These are phyloP conservation scores for Solenopsis fugax DNA, from an alignment of 1,140 invertebrate genomes.

Conservation along the genomic window DNA sequence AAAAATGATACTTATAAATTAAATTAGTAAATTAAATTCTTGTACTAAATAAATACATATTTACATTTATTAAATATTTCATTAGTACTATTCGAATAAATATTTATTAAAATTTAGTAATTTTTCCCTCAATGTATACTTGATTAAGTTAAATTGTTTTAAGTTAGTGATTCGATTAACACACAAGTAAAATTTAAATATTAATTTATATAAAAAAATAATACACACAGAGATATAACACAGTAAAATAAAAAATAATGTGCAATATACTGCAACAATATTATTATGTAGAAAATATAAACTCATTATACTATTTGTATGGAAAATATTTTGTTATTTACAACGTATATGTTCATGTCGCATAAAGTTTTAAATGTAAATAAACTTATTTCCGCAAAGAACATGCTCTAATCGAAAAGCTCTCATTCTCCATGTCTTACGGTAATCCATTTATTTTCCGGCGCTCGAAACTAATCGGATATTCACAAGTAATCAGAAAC, in stretches of 20 bases:
- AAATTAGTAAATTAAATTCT: too few species aligned
- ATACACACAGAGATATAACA: not conserved
- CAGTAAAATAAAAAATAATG: not conserved
- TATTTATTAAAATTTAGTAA: too few species aligned
- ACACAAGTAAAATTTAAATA: not conserved
- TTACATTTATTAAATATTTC: too few species aligned
- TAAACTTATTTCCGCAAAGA: conserved; percentile 37
- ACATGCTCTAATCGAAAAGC: conserved; percentile 39
- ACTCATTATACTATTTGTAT: not conserved
- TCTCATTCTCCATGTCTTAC: conserved; percentile 31
- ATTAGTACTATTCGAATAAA: too few species aligned
- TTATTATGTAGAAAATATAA: not conserved
- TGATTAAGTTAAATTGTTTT: not conserved
- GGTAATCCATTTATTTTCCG: conserved; percentile 59
- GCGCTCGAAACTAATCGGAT: conserved; percentile 60
- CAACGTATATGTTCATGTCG: too few species aligned
- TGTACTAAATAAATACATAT: too few species aligned
- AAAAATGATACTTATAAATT: too few species aligned
- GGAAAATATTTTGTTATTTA: not conserved
- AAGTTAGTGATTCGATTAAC: not conserved
- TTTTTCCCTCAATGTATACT: not conserved
- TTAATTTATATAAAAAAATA: not conserved
- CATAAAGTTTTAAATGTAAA: conserved; percentile 14
- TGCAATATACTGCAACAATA: not conserved
- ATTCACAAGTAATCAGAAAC: conserved; percentile 65